Conservation (phyloP, 2,888 invertebrate genomes). For the Erynnis tages region DNA sequence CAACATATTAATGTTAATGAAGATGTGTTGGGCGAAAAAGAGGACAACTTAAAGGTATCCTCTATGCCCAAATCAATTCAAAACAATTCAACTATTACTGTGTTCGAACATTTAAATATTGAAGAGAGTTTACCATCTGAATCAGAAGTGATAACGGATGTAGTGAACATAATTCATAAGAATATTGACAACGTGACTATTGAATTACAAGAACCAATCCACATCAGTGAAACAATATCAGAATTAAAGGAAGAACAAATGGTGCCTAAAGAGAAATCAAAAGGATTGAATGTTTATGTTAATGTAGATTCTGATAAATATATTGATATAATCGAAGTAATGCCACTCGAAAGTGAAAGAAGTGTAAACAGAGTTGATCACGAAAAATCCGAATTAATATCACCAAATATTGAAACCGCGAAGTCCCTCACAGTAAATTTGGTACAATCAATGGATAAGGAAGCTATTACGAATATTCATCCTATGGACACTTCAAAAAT, state of each 20-base stretch:
- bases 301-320: slow-evolving; percentile 49
- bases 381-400: slow-evolving; percentile 29
- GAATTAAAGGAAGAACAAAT: slow-evolving; percentile 61
- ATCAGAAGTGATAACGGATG: slow-evolving; percentile 42
- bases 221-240: slow-evolving; percentile 70
- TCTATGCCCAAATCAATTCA: slow-evolving; percentile 38
- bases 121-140: slow-evolving; percentile 49
- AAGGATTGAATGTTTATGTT: slow-evolving; percentile 36
- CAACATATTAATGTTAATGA: slow-evolving; percentile 54
- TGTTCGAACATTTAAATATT: slow-evolving; percentile 50
- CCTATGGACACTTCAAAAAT: slow-evolving; percentile 34
- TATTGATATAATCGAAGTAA: slow-evolving; percentile 41
- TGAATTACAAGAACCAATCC: slow-evolving; percentile 47
- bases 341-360: slow-evolving; percentile 50
- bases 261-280: slow-evolving; percentile 32
- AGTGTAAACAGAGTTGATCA: slow-evolving; percentile 40
- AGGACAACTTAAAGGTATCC: slow-evolving; percentile 41
- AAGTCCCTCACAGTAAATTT: slow-evolving; percentile 81
- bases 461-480: slow-evolving; percentile 43
- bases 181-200: slow-evolving; percentile 42
- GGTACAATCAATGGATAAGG: slow-evolving; percentile 70
- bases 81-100: slow-evolving; percentile 44
- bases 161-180: slow-evolving; percentile 34
- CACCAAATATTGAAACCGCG: slow-evolving; percentile 47
- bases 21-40: slow-evolving; percentile 52